Percentiles rank a stretch among this genome's conserved stretches.
These are phyloP conservation scores for Gulo gulo DNA, from an alignment of 2,113 vertebrate genomes.

Conservation along the genomic window DNA sequence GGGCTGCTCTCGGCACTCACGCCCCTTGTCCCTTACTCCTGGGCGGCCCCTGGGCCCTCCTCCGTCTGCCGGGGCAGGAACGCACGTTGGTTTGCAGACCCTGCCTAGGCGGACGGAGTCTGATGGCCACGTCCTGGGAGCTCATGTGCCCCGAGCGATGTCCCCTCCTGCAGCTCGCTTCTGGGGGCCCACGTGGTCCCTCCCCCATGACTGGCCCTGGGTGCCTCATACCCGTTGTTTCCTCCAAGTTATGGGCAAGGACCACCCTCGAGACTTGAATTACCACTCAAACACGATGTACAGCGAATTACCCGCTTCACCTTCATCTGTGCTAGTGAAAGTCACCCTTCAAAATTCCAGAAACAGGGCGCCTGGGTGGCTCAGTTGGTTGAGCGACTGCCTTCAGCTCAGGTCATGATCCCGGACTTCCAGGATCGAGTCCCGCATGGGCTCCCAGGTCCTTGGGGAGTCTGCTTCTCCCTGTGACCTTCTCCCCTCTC, in stretches of 20 bases:
- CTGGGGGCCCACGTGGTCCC: accelerated
- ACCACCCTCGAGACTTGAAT: background rate
- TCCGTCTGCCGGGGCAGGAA: no score
- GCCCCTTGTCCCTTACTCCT: background rate
- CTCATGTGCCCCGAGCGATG: no score
- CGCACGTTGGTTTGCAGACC: background rate
- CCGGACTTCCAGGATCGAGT: no score
- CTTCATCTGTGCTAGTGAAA: no score
- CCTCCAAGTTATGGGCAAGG: background rate
- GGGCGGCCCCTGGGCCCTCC: accelerated
- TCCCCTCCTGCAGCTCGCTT: background rate
- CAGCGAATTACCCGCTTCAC: no score
- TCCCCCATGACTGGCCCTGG: accelerated
- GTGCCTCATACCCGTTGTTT: accelerated
- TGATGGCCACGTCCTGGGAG: no score
- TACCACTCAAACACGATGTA: background rate
- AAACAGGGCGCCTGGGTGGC: background rate
- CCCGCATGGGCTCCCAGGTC: no score
- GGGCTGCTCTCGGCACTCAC: accelerated
- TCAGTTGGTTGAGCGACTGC: no score
- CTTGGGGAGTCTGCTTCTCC: no score
- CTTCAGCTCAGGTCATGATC: no score
- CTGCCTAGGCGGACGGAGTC: background rate
- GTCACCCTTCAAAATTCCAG: background rate
- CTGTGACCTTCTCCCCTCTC: no score